phyloP scores from a whole-genome alignment of 2,113 vertebrate genomes.

The Abramis brama region DNA sequence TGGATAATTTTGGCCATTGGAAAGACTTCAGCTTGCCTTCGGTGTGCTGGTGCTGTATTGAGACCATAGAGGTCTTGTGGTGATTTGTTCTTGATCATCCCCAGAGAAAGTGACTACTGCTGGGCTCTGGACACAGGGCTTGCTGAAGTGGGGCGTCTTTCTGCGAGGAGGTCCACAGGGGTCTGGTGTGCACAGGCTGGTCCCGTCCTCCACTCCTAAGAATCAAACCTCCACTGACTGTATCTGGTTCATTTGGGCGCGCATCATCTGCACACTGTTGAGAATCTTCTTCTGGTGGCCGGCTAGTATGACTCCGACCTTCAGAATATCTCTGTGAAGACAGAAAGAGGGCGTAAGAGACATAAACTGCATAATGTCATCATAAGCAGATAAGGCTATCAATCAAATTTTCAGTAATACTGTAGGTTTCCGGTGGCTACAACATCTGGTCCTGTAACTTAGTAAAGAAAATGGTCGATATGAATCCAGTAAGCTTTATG shows the following conservation, averaged over 20 bases:
- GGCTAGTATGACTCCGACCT: conserved; percentile 91
- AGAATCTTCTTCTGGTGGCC: conserved; percentile 99
- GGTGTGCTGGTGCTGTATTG: conserved; percentile 44
- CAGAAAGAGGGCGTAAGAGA: conserved; percentile 55
- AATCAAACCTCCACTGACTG: conserved; percentile 96
- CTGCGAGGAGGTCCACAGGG: conserved; percentile 43
- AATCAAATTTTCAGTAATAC: not conserved
- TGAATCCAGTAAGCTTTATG: not conserved
- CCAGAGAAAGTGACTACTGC: conserved; percentile 36
- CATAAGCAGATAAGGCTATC: conserved; percentile 5
- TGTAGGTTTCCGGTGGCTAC: not conserved
- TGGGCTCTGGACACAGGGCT: conserved; percentile 40
- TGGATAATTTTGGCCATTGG: not conserved
- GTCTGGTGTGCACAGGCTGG: conserved; percentile 8
- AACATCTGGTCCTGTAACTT: conserved; percentile 10
- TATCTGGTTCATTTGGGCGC: conserved; percentile 98
- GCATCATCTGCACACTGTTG: conserved; percentile 98
- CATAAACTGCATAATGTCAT: not conserved
- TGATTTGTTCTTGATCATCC: conserved; percentile 18
- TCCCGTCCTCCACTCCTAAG: conserved; percentile 38
- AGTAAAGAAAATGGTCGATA: not conserved
- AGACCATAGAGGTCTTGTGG: not conserved
- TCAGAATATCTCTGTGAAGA: conserved; percentile 87
- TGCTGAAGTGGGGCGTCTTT: conserved; percentile 44
- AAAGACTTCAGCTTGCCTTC: conserved; percentile 41